phyloP scores from a whole-genome alignment of 2,113 vertebrate species.

The Lepus timidus region DNA sequence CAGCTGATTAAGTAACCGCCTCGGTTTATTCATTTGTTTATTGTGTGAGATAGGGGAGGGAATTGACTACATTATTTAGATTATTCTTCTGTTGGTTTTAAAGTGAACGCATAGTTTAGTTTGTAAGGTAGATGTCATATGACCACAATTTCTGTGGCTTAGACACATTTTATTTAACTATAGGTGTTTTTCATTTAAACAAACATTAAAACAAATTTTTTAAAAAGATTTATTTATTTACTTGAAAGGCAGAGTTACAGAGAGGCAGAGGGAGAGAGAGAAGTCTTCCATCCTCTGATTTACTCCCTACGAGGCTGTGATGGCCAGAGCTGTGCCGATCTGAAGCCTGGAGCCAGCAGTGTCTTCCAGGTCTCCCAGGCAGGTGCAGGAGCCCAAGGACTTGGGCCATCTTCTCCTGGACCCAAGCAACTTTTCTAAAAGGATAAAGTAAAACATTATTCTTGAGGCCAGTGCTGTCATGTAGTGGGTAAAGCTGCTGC shows the following conservation, averaged over 20 bases:
- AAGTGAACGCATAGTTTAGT: not conserved
- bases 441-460: not conserved
- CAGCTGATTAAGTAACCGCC: not conserved
- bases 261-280: too few species aligned
- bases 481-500: too few species aligned
- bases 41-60: not conserved
- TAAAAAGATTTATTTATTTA: not conserved
- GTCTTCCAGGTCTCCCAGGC: too few species aligned
- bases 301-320: too few species aligned
- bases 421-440: not conserved
- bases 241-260: too few species aligned
- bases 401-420: too few species aligned
- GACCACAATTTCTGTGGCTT: not conserved
- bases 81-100: slow-evolving; percentile 31
- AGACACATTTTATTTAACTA: slow-evolving; percentile 28
- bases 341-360: too few species aligned
- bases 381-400: too few species aligned
- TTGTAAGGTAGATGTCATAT: slow-evolving; percentile 37
- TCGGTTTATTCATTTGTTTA: slow-evolving; percentile 18
- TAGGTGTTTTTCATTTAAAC: slow-evolving; percentile 38
- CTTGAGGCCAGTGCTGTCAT: not conserved
- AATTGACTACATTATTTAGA: slow-evolving; percentile 1
- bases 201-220: slow-evolving; percentile 5
- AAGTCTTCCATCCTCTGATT: too few species aligned
- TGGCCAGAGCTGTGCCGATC: too few species aligned